phyloP scores from a whole-genome alignment of 2,888 invertebrate species.

The Oithona nana region DNA sequence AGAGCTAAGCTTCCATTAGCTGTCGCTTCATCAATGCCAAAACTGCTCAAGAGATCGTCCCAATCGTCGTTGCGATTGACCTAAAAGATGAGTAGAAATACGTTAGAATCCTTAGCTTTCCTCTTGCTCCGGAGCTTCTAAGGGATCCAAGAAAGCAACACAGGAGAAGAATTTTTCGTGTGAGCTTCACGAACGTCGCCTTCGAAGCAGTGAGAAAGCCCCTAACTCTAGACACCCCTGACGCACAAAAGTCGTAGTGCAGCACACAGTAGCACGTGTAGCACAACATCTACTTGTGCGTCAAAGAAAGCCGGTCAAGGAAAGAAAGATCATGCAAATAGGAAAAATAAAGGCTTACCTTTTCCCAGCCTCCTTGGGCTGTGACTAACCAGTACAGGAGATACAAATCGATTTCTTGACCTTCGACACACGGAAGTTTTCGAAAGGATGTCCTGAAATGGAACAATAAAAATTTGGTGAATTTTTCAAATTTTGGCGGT shows the following conservation, averaged over 20 bases:
- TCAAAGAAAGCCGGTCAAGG: conserved; percentile 18
- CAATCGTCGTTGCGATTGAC: conserved; percentile 73
- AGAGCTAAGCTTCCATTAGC: conserved; percentile 70
- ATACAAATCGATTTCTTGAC: conserved; percentile 76
- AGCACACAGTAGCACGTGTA: neutral
- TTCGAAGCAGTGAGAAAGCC: neutral
- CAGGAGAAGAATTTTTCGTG: neutral
- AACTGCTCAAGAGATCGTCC: conserved; percentile 56
- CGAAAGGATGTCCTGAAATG: conserved; percentile 42
- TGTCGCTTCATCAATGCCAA: conserved; percentile 59
- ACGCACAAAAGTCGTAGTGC: neutral
- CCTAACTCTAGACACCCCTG: neutral
- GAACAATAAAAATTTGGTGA: neutral
- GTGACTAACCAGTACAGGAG: conserved; percentile 77
- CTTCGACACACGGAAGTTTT: conserved; percentile 59
- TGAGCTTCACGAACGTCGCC: neutral
- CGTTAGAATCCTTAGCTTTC: neutral
- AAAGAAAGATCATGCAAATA: neutral
- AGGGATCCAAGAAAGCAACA: neutral
- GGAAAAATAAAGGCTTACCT: conserved; percentile 40
- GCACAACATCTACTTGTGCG: neutral
- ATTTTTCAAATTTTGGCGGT: neutral
- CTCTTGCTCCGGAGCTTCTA: neutral
- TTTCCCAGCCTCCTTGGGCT: conserved; percentile 78
- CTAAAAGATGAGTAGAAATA: conserved; percentile 30